Conservation (phyloP, 2,113 vertebrate genomes). For the Upupa epops region DNA sequence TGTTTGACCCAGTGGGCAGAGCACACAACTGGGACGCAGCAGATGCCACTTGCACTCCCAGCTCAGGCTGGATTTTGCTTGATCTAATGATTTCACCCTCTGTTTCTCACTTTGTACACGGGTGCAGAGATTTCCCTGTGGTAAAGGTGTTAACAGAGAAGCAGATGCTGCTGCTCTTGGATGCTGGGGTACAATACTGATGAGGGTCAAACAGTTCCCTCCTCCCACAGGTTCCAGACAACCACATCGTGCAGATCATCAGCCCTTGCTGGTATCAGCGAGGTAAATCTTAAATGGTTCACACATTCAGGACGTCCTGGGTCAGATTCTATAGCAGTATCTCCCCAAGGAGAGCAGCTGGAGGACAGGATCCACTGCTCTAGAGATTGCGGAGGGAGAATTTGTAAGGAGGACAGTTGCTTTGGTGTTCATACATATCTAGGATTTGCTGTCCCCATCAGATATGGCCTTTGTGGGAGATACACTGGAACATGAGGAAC, state of each 20-base stretch:
- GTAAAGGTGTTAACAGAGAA: not conserved
- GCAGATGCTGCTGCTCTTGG: accelerated
- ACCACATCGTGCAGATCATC: not conserved
- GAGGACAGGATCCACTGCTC: not conserved
- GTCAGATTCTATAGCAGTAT: not conserved
- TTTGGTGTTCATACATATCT: not conserved
- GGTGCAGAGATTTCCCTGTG: not conserved
- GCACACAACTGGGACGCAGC: not conserved
- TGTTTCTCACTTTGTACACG: not conserved
- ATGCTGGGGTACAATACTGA: not conserved
- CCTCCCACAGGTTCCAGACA: not conserved
- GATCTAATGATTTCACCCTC: not conserved
- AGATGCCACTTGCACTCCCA: not conserved
- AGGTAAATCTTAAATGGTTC: accelerated
- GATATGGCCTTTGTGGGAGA: accelerated
- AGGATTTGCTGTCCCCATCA: not conserved
- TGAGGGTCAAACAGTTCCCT: not conserved
- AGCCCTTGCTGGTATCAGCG: not conserved
- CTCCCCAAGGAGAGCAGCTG: not conserved
- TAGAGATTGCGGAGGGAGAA: not conserved
- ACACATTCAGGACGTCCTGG: not conserved
- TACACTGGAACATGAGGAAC: no score
- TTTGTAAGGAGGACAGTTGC: not conserved
- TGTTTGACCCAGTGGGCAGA: not conserved
- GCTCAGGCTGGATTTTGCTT: not conserved